phyloP scores from a whole-genome alignment of 2,888 invertebrate genomes.

The Cheilosia scutellata region DNA sequence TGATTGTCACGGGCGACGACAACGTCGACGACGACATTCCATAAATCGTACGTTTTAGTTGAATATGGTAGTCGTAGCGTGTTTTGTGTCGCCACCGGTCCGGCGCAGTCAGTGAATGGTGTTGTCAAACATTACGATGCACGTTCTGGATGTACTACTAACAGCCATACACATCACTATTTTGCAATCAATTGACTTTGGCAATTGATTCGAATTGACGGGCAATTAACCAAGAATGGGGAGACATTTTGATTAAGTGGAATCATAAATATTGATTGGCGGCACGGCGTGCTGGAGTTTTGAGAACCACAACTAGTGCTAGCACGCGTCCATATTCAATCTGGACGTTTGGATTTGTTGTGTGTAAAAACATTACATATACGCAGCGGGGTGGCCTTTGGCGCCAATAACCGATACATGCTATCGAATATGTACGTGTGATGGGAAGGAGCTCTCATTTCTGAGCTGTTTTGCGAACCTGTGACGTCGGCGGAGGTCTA shows the following conservation, averaged over 20 bases:
- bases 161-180: conserved; percentile 31
- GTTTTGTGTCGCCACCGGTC: conserved; percentile 15
- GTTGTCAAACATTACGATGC: conserved; percentile 33
- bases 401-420: conserved; percentile 35
- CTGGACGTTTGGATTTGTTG: conserved; percentile 60
- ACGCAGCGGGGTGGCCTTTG: conserved; percentile 54
- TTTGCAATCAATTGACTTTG: conserved; percentile 73
- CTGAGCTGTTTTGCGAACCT: conserved; percentile 26
- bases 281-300: conserved; percentile 1
- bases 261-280: conserved; percentile 56
- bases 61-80: conserved; percentile 26
- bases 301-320: conserved; percentile 4
- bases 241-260: conserved; percentile 74
- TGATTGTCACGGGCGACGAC: conserved; percentile 47
- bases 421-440: conserved; percentile 5
- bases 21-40: conserved; percentile 30
- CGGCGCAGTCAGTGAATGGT: conserved; percentile 1
- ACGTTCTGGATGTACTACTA: conserved; percentile 29
- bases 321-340: conserved; percentile 49
- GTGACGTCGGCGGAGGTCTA: conserved; percentile 57
- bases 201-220: conserved; percentile 74
- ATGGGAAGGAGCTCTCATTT: conserved; percentile 20
- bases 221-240: conserved; percentile 72
- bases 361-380: conserved; percentile 27
- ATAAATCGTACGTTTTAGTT: conserved; percentile 44